Conservation (phyloP, 2,888 invertebrate genomes). For the Drosophila kambysellisi region DNA sequence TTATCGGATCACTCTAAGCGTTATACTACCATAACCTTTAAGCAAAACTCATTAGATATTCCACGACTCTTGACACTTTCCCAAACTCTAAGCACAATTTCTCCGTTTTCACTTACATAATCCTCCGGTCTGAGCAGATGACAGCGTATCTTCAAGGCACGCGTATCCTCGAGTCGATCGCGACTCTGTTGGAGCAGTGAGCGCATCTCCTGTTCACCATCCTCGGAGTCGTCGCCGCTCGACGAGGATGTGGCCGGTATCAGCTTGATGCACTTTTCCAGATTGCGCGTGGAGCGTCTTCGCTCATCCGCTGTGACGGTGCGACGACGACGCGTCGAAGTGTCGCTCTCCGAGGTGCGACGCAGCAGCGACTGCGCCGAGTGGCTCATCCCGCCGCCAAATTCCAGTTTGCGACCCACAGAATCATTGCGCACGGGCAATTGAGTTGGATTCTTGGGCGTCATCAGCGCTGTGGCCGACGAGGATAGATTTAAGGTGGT, state of each 20-base stretch:
- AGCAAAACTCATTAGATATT: not conserved
- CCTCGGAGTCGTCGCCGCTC: conserved; percentile 83
- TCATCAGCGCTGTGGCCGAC: conserved; percentile 82
- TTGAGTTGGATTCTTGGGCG: conserved; percentile 77
- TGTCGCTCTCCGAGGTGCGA: conserved; percentile 85
- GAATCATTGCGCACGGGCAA: conserved; percentile 59
- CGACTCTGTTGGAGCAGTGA: conserved; percentile 83
- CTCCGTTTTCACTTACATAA: conserved; percentile 82
- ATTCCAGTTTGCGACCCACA: conserved; percentile 83
- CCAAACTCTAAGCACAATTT: not conserved
- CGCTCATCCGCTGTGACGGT: conserved; percentile 81
- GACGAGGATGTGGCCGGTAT: conserved; percentile 84
- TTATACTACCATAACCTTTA: not conserved
- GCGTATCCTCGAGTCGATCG: conserved; percentile 84
- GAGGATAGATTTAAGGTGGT: conserved; percentile 68
- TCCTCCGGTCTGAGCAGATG: conserved; percentile 85
- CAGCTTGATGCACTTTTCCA: conserved; percentile 84
- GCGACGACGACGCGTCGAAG: conserved; percentile 83
- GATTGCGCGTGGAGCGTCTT: conserved; percentile 84
- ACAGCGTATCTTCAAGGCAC: conserved; percentile 84
- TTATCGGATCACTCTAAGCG: no score
- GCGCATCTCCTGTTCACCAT: conserved; percentile 85
- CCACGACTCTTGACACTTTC: not conserved
- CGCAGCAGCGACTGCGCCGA: conserved; percentile 83
- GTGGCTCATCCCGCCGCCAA: conserved; percentile 81